Conservation (phyloP, 2,888 invertebrate species). For the Ceraclea dissimilis region DNA sequence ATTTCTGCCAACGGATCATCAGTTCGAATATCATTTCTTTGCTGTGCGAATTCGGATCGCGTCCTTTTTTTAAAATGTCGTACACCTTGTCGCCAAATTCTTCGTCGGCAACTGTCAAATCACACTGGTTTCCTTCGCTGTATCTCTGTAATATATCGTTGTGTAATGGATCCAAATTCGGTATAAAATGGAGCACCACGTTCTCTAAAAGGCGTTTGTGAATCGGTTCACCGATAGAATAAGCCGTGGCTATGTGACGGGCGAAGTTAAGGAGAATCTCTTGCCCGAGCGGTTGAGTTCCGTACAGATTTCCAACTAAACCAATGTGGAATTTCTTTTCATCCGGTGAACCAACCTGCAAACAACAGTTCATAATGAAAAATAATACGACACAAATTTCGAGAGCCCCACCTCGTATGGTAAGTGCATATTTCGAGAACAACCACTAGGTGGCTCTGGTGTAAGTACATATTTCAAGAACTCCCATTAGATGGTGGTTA, state of each 20-base stretch:
- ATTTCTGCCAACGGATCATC: conserved; percentile 57
- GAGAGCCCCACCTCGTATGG: no score
- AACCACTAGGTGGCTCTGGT: no score
- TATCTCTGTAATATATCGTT: conserved; percentile 34
- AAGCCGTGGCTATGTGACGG: conserved; percentile 69
- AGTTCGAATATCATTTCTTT: conserved; percentile 56
- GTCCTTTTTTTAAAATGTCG: conserved; percentile 37
- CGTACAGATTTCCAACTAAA: conserved; percentile 76
- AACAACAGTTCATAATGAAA: neutral
- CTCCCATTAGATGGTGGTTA: no score
- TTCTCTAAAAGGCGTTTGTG: conserved; percentile 59
- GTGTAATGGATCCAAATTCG: conserved; percentile 43
- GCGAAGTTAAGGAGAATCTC: conserved; percentile 78
- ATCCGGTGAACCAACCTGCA: conserved; percentile 68
- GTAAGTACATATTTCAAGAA: no score
- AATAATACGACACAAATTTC: no score
- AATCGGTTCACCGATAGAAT: conserved; percentile 57
- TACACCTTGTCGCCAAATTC: conserved; percentile 64
- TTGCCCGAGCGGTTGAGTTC: conserved; percentile 74
- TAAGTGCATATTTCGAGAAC: no score
- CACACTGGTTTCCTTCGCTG: conserved; percentile 36
- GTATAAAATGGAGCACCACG: conserved; percentile 73
- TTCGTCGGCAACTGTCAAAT: conserved; percentile 36
- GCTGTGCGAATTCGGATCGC: conserved; percentile 40
- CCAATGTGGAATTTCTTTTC: conserved; percentile 78